These are phyloP conservation scores for Leptoclinus maculatus DNA, from an alignment of 2,797 vertebrate genomes.

Conservation along the genomic window DNA sequence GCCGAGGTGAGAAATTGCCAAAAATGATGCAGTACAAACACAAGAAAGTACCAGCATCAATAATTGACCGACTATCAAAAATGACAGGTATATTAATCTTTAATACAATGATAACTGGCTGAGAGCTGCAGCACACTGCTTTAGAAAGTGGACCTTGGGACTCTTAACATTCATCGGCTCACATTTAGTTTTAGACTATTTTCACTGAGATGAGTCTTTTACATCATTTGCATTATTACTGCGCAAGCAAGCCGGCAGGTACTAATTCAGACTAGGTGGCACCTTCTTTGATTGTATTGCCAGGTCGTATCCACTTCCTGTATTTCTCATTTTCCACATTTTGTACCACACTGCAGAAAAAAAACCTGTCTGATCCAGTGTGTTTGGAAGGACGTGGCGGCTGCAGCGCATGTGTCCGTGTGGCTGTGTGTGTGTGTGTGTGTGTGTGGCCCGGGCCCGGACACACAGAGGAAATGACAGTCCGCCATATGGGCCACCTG, in stretches of 20 bases:
- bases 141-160: background rate
- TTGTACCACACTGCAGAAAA: background rate
- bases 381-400: background rate
- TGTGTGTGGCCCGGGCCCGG: conserved; percentile 14
- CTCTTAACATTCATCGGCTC: background rate
- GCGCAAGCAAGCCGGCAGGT: conserved; percentile 8
- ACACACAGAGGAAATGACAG: conserved; percentile 60
- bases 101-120: background rate
- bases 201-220: conserved; percentile 2
- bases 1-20: background rate
- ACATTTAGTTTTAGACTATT: conserved; percentile 1
- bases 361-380: conserved; percentile 22
- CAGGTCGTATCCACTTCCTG: background rate
- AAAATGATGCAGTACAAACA: background rate
- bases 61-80: background rate
- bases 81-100: background rate
- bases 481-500: conserved; percentile 73
- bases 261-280: background rate
- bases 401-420: background rate
- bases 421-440: background rate
- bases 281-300: background rate
- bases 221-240: conserved; percentile 6
- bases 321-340: background rate
- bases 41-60: background rate
- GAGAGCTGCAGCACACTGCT: background rate